Base-by-base conservation (phyloP, 2,797 vertebrate genomes). In the Gymnothorax reevesii region DNA sequence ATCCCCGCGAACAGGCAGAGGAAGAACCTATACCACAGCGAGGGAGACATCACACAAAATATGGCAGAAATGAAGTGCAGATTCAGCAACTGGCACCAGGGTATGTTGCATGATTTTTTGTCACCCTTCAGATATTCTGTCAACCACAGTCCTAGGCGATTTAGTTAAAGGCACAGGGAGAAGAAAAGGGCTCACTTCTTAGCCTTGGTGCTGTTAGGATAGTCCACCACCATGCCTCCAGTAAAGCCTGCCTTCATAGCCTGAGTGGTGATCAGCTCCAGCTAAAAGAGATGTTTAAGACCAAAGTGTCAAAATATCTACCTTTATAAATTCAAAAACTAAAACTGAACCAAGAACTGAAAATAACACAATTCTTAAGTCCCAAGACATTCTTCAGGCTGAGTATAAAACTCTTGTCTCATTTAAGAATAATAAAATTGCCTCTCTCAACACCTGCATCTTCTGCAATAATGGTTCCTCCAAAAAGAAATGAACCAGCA, bases 171-270 rank as follows among this genome's bases (percentile, higher is more conserved):
- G 33, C 2, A 2, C 33, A 42, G 55, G 13, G 2, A 25, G 4
- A 7, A 79, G 33, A 1, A 20, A 82, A 84, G 25, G 79, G 95
- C 97, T 96, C 85, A 99, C 98, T 99, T 99, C 92, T 99, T 99
- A 2, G 98, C 98, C 92, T 98, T 99, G 93, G 95, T 93, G 7
- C 98, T 99, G 96, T 99, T 99, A 86, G 98, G 98, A 88, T 97
- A 99, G 93, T 99, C 98, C 42, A 99, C 96, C 87, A 99, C 98
- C 96, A 99, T 96, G 1, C 98, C 98, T 0, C 98, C 98, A 0
- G 97, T 97, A 92, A 99, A 99, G 66, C 98, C 98, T 0, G 98
- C 98, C 90, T 90, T 97, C 94, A 98, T 99, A 80, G 98, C 98
- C 90, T 99, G 98, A 0, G 96, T 87, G 0, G 98, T 99, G 90